Evolutionary conservation across 2,888 invertebrate genomes (phyloP), one percentile per base, ranked within the genome.

Genomic region (Lasioglossum lativentre): DNA sequence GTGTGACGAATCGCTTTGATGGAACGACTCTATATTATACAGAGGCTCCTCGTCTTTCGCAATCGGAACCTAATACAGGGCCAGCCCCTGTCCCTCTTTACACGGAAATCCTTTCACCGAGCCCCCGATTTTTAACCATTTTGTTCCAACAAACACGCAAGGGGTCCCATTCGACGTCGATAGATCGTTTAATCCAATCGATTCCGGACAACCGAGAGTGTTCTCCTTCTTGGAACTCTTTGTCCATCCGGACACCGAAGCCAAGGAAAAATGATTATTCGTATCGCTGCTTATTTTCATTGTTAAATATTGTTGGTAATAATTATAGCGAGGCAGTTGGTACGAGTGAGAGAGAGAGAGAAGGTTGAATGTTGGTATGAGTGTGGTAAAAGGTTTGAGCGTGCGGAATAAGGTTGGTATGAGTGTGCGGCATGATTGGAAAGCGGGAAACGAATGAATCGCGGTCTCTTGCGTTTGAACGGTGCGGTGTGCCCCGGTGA

Each of bases 1-100:
- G 83, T 23, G 86, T 78, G 78, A 78, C 80, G 87, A 89, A 87
- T 89, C 86, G 83, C 86, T 90, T 88, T 85, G 83, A 89, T 75
- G 82, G 83, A 77, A 83, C 78, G 72, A 75, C 76, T n/a, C 70
- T 70, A 34, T 78, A 59, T 56, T 75, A 59, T 47, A 59, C 73
- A 76, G 42, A 78, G 75, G 68, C 82, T 88, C 86, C 80, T n/a
- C 85, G 81, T 87, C 84, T 86, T 90, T 89, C 84, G 86, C 87
- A 82, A 87, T 89, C 86, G 82, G 77, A 52, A 70, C 56, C 76
- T 80, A 82, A 87, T 87, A 87, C 83, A 76, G 4, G 80, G 76
- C 75, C 30, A 42, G 59, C 66, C 85, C 82, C 68, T 45, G 52
- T 38, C 66, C 70, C 45, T 59, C 72, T 80, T 86, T 82, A 73